Evolutionary conservation across 2,797 vertebrate genomes (phyloP), one percentile per base, ranked within the genome.

Genomic region (Chelonia mydas): DNA sequence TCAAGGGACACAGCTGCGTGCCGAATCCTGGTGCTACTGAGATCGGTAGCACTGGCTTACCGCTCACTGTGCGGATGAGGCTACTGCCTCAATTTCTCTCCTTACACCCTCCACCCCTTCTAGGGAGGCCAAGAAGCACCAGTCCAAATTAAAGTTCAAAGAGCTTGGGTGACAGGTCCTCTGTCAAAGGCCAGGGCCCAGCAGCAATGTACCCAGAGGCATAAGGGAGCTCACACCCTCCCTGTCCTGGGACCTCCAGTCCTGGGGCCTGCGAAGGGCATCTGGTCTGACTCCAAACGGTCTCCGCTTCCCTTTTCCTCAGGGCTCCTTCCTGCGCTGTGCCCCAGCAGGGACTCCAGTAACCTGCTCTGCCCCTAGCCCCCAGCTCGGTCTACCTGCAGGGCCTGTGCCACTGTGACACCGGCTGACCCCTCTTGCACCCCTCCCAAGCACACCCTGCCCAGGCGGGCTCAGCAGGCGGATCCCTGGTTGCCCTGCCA

Each of bases 21-120:
- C 54, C 72, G 65, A 6, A 84, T 83, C 83, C 0, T 0, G 23
- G 7, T 47, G 41, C 28, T 37, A 37, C 55, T 15, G 51, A 45
- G 54, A 37, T 1, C 0, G 3, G 21, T 27, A 87, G 65, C 90
- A 90, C 9, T 82, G 49, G 16, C 25, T 15, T 37, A 21, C 53
- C 19, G 16, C 25, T 28, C 37, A 2, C 0, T 0, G 1, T 2
- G 0, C 74, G 28, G 51, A 17, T 1, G 72, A 33, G 21, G 28
- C 10, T 10, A 13, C 51, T 6, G 0, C 37, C 55, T 47, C 21
- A 1, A 1, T n/a, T 57, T 84, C 23, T 6, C 41, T 90, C 83
- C 53, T 49, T 83, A 57, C 57, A 61, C 37, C 19, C 37, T 49
- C 9, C 1, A 6, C 16, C 49, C 11, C 17, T 2, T n/a, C 57